phyloP scores from a whole-genome alignment of 64 coral and sea anemone genomes.

The Montipora sp. region DNA sequence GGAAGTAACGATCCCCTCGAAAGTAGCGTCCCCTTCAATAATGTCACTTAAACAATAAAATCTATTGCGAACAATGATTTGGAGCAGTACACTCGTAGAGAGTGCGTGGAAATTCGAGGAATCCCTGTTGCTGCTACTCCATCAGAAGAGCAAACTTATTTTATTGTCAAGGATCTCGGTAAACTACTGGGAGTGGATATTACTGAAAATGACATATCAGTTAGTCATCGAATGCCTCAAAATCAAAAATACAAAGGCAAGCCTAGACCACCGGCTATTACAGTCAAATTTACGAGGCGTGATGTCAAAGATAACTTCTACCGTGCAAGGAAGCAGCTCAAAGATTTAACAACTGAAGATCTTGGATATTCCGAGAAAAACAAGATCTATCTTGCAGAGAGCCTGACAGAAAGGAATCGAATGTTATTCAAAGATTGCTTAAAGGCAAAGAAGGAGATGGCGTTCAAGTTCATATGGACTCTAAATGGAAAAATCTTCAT shows the following conservation, averaged over 20 bases:
- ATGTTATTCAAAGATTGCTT: neutral
- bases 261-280: neutral
- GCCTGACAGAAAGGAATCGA: neutral
- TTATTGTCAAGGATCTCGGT: conserved; percentile 8
- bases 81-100: neutral
- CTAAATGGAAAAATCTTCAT: neutral
- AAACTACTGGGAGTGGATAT: neutral
- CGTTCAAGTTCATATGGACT: neutral
- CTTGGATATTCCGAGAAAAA: conserved; percentile 5
- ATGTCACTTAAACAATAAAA: too few relatives aligned
- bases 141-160: neutral
- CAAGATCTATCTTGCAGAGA: neutral
- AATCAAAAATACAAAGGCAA: conserved; percentile 9
- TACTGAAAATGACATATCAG: conserved; percentile 11
- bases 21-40: too few relatives aligned
- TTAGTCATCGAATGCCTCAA: conserved; percentile 20
- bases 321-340: conserved; percentile 11
- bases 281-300: conserved; percentile 17
- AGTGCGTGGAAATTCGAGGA: conserved; percentile 5
- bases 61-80: neutral
- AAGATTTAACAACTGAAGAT: conserved; percentile 14
- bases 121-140: conserved; percentile 11
- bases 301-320: conserved; percentile 1
- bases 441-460: neutral
- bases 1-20: too few relatives aligned